Base-by-base conservation (phyloP, 2,113 vertebrate genomes). In the Oncorhynchus tshawytscha region DNA sequence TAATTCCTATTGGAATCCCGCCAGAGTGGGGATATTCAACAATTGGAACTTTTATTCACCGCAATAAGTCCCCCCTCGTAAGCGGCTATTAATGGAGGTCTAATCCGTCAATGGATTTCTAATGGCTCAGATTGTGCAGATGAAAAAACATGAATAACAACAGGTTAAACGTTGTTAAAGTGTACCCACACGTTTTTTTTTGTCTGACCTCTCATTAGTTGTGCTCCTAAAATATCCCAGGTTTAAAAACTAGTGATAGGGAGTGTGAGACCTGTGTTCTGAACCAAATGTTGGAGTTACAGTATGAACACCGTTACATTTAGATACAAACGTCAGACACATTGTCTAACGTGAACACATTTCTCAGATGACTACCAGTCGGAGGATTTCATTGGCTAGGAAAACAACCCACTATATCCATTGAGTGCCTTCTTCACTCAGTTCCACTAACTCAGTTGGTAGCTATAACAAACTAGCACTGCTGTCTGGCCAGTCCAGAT, bases 81-180 rank as follows among this genome's bases (percentile, higher is more conserved):
- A 39, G 39, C 39, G 8, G 39, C 77, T 87, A 87, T 91, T 89
- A 92, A 89, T 91, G 91, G 80, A 49, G 0, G 24, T 70, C 59
- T 92, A 91, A 92, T 91, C 90, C 89, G 88, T 88, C 85, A 80
- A 87, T 87, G 88, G 91, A 88, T 84, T 92, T 90, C 86, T 86
- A 86, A 89, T 84, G 82, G 75, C 69, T 82, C 84, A 85, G 86
- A 87, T 89, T 65, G 71, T 62, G 75, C 82, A 86, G 77, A 91
- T 72, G 78, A 86, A 80, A 74, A 76, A 81, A 90, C 85, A 75
- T 82, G 79, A 88, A 87, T 71, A 72, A 25, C 31, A 81, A 75
- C 51, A 60, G 73, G 48, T 71, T 76, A 66, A 77, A 34, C 7
- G 34, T 34, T 65, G 70, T 72, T 66, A 70, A 67, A 70, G 78